phyloP scores from a whole-genome alignment of 2,888 invertebrate species.

The Drosophila mayaguana region DNA sequence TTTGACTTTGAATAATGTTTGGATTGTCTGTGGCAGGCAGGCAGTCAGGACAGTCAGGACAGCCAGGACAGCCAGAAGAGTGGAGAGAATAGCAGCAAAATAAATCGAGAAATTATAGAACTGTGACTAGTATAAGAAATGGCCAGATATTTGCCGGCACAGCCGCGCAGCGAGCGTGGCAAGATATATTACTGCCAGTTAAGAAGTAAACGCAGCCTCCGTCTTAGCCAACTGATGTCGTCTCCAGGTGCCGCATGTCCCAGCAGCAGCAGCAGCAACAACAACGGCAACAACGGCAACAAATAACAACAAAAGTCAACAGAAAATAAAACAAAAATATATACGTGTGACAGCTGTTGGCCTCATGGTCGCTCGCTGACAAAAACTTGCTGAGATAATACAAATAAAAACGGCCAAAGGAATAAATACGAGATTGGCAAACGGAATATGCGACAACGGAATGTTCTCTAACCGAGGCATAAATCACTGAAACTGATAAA shows the following conservation, averaged over 20 bases:
- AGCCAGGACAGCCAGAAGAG: conserved; percentile 28
- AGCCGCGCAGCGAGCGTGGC: conserved; percentile 61
- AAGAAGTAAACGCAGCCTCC: conserved; percentile 47
- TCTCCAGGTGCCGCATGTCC: conserved; percentile 73
- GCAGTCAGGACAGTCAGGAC: conserved; percentile 31
- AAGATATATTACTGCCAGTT: conserved; percentile 75
- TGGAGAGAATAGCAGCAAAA: conserved; percentile 56
- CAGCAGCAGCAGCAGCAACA: conserved; percentile 37
- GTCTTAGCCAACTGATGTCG: conserved; percentile 51
- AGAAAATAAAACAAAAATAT: conserved; percentile 32
- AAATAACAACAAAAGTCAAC: conserved; percentile 42
- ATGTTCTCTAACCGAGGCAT: conserved; percentile 39
- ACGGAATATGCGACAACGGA: conserved; percentile 44
- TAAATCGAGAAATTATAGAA: conserved; percentile 81
- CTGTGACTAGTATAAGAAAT: conserved; percentile 81
- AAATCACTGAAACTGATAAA: conserved; percentile 27
- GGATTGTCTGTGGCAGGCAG: conserved; percentile 78
- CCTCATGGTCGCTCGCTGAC: conserved; percentile 42
- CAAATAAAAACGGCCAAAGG: conserved; percentile 53
- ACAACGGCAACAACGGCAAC: conserved; percentile 37
- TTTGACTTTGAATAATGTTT: conserved; percentile 81
- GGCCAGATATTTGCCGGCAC: conserved; percentile 70
- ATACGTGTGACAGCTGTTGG: conserved; percentile 73
- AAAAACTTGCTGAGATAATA: conserved; percentile 58
- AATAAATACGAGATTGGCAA: conserved; percentile 45